phyloP scores from a whole-genome alignment of 2,797 vertebrate species.

The Aotus griseimembra region DNA sequence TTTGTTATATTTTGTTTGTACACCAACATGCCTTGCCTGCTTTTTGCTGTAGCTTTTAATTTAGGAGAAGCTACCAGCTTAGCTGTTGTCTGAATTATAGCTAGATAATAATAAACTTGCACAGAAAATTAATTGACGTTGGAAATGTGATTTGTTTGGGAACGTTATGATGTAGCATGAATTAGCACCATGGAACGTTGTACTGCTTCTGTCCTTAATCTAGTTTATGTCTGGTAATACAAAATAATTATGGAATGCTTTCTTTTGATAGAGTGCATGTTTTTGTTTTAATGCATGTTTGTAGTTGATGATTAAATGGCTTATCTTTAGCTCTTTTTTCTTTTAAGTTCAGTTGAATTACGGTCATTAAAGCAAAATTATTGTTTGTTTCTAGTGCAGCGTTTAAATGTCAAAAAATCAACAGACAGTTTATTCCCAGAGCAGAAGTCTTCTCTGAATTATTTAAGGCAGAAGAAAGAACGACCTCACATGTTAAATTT shows the following conservation, averaged over 20 bases:
- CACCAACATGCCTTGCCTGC: conserved; percentile 78
- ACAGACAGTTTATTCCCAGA: conserved; percentile 70
- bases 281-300: conserved; percentile 79
- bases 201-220: conserved; percentile 74
- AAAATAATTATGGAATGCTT: conserved; percentile 70
- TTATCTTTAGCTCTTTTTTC: conserved; percentile 46
- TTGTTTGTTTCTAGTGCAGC: conserved; percentile 87
- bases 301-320: conserved; percentile 63
- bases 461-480: conserved; percentile 92
- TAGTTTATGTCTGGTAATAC: conserved; percentile 42
- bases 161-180: conserved; percentile 77
- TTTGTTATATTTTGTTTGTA: conserved; percentile 74
- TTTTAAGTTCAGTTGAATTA: conserved; percentile 16
- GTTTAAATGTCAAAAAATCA: conserved; percentile 83
- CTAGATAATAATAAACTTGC: conserved; percentile 76
- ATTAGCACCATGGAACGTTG: conserved; percentile 73
- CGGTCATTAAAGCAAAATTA: conserved; percentile 67
- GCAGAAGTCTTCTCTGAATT: conserved; percentile 81
- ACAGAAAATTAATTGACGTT: conserved; percentile 69
- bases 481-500: conserved; percentile 92
- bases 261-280: conserved; percentile 76
- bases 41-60: conserved; percentile 79
- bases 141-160: conserved; percentile 68
- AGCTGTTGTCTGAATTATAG: conserved; percentile 75
- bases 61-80: conserved; percentile 59